Evolutionary conservation across 2,888 invertebrate species (phyloP), one percentile per base, ranked within the genome.

Genomic region (Carpatolechia fugitivella): DNA sequence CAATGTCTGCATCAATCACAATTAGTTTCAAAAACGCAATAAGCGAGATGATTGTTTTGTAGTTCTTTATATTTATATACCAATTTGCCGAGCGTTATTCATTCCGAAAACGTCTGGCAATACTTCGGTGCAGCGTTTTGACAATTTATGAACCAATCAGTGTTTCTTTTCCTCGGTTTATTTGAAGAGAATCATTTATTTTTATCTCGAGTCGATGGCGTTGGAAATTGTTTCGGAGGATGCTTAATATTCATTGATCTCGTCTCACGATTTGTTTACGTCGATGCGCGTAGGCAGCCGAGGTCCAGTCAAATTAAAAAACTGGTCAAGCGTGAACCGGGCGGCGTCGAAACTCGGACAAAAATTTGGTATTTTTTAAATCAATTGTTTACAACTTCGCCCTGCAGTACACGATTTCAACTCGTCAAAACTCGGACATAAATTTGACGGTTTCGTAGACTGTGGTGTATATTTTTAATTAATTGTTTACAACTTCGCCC

Each of bases 111-210:
- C 68, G 70, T 69, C 66, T 66, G 67, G 70, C 74, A 72, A 78
- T 79, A 78, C 74, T 73, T 79, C 75, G 74, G 71, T 72, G 72
- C 69, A 67, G 71, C 75, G 68, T 79, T 80, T 78, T 81, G 80
- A 80, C 84, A 85, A 87, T 85, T 86, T 87, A 85, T 85, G 85
- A 84, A 80, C 82, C 84, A 85, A 86, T 85, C 85, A 82, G 74
- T 77, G 79, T 77, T 80, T 77, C 77, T 81, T 79, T 80, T 74
- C 68, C 72, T 68, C 67, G 74, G 73, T 84, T 82, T 84, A 82
- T 85, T 82, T 76, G 70, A 70, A 74, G 75, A 70, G 73, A 72
- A 80, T 83, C 83, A 83, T 85, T 85, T 82, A 80, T 82, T 81
- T n/a, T 81, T 79, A 78, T 81, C 75, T 79, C 68, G 64, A 67